Base-by-base conservation (phyloP, 30 jellyfish, hydroid and myxozoan species). In the Aurelia aurita region DNA sequence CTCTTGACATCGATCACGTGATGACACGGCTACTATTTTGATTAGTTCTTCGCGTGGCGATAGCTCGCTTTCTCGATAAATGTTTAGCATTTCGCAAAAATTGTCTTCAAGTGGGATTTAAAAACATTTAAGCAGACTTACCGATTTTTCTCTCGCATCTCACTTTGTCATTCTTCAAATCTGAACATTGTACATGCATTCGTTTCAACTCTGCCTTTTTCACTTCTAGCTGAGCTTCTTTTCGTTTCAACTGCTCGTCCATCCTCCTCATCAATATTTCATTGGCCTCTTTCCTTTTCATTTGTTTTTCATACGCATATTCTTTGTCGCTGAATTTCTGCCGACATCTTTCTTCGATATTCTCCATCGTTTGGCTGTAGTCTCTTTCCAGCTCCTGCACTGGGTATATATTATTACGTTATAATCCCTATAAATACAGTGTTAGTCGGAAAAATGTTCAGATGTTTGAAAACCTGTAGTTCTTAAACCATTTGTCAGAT, bases 241-340 rank as follows among this genome's bases (percentile, higher is more conserved):
- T 83, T 51, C 72, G 87, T 64, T 64, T 69, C 64, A 83, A 65
- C 46, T 83, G 64, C 18, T 83, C 93, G 2, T 83, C 93, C 86
- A 83, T 55, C 21, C 51, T 61, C 46, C 67, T 69, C 60, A 83
- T n/a, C 29, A 39, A 22, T 12, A 57, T 58, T 26, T 70, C 80
- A 61, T 54, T 74, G 8, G 84, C 77, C 32, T 71, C 93, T 45
- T 59, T 71, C 55, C 54, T 61, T n/a, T 74, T 53, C 47, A 58
- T 14, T 51, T 83, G 93, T 60, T 55, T 70, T 44, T 83, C 93
- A 23, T n/a, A 74, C 43, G 49, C 66, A 21, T 20, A 34, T 15
- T 67, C 85, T 55, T 82, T 82, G 39, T 55, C 85, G 20, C 25
- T 26, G 22, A 51, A 53, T 35, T 22, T 34, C 31, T 31, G 78